Evolutionary conservation across 2,888 invertebrate genomes (phyloP).

Genomic region (Pterostichus niger): DNA sequence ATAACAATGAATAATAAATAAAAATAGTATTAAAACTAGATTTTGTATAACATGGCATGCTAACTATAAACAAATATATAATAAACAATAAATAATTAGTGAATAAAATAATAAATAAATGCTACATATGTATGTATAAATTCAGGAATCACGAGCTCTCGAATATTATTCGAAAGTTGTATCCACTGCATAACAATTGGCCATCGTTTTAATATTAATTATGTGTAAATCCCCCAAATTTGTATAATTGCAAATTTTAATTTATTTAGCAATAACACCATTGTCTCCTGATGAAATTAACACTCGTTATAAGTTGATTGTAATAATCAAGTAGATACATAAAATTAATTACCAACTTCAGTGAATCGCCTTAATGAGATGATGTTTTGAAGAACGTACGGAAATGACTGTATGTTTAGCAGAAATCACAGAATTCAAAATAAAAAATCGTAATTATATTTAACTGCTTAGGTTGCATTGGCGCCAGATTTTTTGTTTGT

Average conservation of each 20-base stretch:
- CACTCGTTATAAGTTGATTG: constrained; percentile 1
- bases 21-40: no score
- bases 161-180: no score
- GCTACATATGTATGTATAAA: no score
- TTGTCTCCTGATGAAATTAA: not conserved
- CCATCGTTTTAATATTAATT: not conserved
- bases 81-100: no score
- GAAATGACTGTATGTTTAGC: constrained; percentile 21
- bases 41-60: no score
- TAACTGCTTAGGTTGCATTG: constrained; percentile 33
- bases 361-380: not conserved
- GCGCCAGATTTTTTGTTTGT: constrained; percentile 57
- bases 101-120: no score
- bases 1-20: no score
- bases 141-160: no score
- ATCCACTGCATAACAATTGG: not conserved
- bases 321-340: constrained; percentile 7
- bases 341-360: constrained; percentile 25
- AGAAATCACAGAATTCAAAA: constrained; percentile 34
- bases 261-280: not conserved
- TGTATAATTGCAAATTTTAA: not conserved
- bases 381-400: not conserved
- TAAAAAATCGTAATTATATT: constrained; percentile 47
- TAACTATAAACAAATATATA: no score
- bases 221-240: not conserved